These are phyloP conservation scores for Laothoe populi DNA, from an alignment of 2,888 invertebrate species.

Conservation along the genomic window DNA sequence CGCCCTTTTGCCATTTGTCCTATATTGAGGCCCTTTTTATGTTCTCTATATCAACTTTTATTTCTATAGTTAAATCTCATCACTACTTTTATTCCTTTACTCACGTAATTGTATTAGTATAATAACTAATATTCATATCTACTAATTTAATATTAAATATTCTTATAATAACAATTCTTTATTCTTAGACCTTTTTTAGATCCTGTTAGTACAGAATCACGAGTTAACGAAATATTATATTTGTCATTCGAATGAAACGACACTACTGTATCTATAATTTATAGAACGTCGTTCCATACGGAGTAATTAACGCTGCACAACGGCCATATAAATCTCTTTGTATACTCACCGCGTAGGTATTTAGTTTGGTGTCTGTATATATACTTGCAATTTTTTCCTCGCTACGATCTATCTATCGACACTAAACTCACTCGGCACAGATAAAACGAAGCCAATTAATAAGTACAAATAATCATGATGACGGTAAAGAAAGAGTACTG, in stretches of 20 bases:
- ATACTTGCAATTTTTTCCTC: slow-evolving; percentile 19
- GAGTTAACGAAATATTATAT: slow-evolving; percentile 59
- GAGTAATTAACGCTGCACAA: slow-evolving; percentile 82
- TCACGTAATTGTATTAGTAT: neutral
- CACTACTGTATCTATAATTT: slow-evolving; percentile 60
- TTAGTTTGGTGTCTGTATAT: slow-evolving; percentile 47
- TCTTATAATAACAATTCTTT: too few relatives aligned
- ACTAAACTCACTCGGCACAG: slow-evolving; percentile 26
- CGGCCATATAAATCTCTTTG: slow-evolving; percentile 80
- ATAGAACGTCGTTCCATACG: slow-evolving; percentile 70
- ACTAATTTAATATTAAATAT: too few relatives aligned
- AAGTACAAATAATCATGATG: slow-evolving; percentile 55
- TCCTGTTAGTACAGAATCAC: slow-evolving; percentile 36
- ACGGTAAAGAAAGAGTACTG: slow-evolving; percentile 54
- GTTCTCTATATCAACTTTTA: slow-evolving; percentile 44
- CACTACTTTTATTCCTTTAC: slow-evolving; percentile 5
- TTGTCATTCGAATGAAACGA: slow-evolving; percentile 72
- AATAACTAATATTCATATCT: too few relatives aligned
- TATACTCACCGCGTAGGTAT: slow-evolving; percentile 63
- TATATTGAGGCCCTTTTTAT: slow-evolving; percentile 17
- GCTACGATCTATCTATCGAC: slow-evolving; percentile 1
- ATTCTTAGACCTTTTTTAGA: too few relatives aligned
- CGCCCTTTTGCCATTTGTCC: slow-evolving; percentile 43
- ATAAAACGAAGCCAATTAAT: slow-evolving; percentile 58
- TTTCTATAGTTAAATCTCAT: slow-evolving; percentile 19